These are phyloP conservation scores for Bufotes viridis DNA, from an alignment of 2,797 vertebrate genomes.

Conservation along the genomic window DNA sequence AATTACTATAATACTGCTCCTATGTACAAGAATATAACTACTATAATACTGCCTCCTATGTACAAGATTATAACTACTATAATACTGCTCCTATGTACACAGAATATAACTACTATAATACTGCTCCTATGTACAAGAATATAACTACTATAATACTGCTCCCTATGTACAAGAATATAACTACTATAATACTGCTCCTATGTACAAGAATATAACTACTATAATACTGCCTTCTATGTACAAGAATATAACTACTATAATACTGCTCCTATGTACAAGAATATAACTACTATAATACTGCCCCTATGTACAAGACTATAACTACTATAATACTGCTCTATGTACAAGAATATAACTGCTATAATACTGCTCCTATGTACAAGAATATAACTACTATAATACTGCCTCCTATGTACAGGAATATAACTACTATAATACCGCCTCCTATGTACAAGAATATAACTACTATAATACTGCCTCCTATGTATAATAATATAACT, in stretches of 20 bases:
- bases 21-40: not conserved
- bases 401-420: not conserved
- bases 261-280: slow-evolving; percentile 7
- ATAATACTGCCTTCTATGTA: slow-evolving; percentile 5
- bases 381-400: slow-evolving; percentile 1
- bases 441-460: not conserved
- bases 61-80: not conserved
- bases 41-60: no score
- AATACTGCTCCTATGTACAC: not conserved
- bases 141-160: not conserved
- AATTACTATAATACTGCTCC: not conserved
- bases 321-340: not conserved
- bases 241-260: slow-evolving; percentile 20
- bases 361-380: not conserved
- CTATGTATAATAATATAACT: no score
- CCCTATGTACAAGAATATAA: no score
- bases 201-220: slow-evolving; percentile 1
- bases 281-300: not conserved
- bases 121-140: not conserved
- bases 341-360: not conserved
- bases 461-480: not conserved
- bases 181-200: not conserved
- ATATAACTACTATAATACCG: not conserved
- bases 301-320: not conserved
- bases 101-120: not conserved